These are phyloP conservation scores for Urophycis tenuis DNA, from an alignment of 2,797 vertebrate genomes.

Conservation along the genomic window DNA sequence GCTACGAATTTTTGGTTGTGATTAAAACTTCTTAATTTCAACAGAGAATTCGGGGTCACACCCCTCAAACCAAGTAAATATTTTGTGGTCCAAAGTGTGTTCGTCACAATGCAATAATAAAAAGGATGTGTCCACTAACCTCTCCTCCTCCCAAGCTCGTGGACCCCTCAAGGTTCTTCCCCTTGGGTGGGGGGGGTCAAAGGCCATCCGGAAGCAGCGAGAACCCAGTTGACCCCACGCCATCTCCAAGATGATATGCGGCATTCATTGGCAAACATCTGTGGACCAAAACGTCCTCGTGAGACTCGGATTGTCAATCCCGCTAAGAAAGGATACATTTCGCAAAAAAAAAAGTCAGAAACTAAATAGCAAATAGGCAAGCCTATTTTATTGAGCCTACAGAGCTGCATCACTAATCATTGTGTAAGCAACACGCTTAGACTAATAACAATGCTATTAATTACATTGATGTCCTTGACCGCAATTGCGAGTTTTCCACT, in stretches of 20 bases:
- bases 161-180: constrained; percentile 40
- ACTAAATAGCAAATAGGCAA: background rate
- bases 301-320: background rate
- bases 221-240: constrained; percentile 61
- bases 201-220: constrained; percentile 57
- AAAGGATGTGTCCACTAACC: constrained; percentile 62
- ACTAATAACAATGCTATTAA: background rate
- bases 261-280: constrained; percentile 61
- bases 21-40: background rate
- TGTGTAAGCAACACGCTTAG: background rate
- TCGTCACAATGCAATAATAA: background rate
- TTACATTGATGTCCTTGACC: background rate
- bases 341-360: background rate
- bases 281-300: constrained; percentile 24
- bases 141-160: constrained; percentile 35
- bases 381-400: background rate
- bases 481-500: background rate
- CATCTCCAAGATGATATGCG: constrained; percentile 61
- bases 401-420: background rate
- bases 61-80: background rate
- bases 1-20: background rate
- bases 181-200: constrained; percentile 44
- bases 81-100: background rate
- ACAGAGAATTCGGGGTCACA: background rate
- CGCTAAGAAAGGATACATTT: background rate